phyloP scores from a whole-genome alignment of 2,113 vertebrate species.

The Pavo muticus region DNA sequence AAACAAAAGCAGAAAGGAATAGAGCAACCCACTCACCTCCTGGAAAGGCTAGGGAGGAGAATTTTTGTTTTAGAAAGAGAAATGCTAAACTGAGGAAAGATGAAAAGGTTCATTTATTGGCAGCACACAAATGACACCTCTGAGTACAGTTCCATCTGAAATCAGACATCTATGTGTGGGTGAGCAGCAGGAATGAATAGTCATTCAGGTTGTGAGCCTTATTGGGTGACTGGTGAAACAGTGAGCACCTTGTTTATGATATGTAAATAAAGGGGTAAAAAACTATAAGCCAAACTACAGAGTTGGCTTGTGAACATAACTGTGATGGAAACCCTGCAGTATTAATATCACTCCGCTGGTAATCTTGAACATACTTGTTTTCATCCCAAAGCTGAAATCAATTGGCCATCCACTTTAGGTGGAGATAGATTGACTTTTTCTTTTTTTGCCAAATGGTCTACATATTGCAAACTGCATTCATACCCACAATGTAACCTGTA shows the following conservation, averaged over 20 bases:
- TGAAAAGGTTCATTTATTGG: background rate
- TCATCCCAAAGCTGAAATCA: background rate
- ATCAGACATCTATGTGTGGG: background rate
- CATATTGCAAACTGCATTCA: background rate
- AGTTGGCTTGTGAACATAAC: background rate
- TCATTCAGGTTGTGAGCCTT: background rate
- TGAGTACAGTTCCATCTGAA: background rate
- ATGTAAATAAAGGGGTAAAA: background rate
- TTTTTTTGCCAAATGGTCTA: accelerated
- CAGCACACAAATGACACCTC: background rate
- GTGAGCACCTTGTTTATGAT: background rate
- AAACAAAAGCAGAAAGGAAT: background rate
- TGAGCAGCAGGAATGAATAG: background rate
- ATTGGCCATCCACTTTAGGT: background rate
- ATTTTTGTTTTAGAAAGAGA: background rate
- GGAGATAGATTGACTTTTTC: background rate
- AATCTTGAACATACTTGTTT: background rate
- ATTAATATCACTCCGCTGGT: background rate
- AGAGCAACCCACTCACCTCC: background rate
- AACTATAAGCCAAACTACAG: background rate
- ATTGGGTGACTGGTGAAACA: background rate
- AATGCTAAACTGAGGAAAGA: background rate
- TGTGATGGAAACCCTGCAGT: background rate
- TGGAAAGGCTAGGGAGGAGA: background rate
- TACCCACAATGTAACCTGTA: background rate